Evolutionary conservation across 2,888 invertebrate genomes (phyloP).

Genomic region (Cataglyphis rosenhaueri): DNA sequence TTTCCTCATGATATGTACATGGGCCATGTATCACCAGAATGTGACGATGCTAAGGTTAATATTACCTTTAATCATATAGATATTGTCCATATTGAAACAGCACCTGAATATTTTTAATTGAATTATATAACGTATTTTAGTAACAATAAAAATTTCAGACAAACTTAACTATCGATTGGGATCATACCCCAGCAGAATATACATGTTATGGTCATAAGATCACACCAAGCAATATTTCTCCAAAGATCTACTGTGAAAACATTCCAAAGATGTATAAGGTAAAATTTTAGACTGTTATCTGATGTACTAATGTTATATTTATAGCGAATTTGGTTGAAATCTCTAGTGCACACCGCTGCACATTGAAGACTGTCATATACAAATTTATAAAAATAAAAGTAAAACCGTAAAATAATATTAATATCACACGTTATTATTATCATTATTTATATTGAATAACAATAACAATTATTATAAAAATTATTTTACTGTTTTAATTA

Average conservation of each 20-base stretch:
- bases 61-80: conserved; percentile 55
- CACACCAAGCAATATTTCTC: conserved; percentile 85
- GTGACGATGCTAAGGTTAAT: conserved; percentile 90
- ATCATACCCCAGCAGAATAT: conserved; percentile 87
- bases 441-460: neutral
- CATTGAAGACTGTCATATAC: neutral
- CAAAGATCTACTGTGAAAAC: conserved; percentile 86
- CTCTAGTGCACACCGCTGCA: neutral
- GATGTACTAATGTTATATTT: neutral
- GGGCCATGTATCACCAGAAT: conserved; percentile 86
- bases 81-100: conserved; percentile 43
- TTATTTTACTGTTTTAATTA: neutral
- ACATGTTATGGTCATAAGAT: conserved; percentile 88
- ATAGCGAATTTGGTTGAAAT: neutral
- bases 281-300: conserved; percentile 57
- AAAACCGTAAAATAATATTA: neutral
- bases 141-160: conserved; percentile 85
- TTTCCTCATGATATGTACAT: conserved; percentile 86
- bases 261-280: conserved; percentile 88
- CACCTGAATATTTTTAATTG: neutral
- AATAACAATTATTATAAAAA: neutral
- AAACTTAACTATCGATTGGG: conserved; percentile 88
- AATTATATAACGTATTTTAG: conserved; percentile 60
- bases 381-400: neutral
- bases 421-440: neutral